Conservation (phyloP, 2,888 invertebrate genomes). For the Agriopis aurantiaria region DNA sequence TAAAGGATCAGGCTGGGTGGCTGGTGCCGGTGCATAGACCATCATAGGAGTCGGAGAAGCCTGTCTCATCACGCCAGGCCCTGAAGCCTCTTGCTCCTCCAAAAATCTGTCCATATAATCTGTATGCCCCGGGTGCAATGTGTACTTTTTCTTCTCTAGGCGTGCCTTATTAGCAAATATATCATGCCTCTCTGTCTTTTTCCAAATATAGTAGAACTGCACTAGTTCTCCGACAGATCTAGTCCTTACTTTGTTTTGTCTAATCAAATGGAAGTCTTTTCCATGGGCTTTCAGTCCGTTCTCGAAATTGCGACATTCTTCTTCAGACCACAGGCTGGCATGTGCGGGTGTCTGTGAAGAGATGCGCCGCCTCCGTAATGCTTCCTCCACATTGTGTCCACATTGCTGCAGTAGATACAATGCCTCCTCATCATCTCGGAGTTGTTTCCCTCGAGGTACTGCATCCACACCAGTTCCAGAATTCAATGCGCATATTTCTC, state of each 20-base stretch:
- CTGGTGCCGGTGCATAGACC: slow-evolving; percentile 77
- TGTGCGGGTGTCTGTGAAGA: slow-evolving; percentile 90
- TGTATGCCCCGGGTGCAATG: slow-evolving; percentile 95
- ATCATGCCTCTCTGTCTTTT: slow-evolving; percentile 99
- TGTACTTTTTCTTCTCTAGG: slow-evolving; percentile 96
- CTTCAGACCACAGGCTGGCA: slow-evolving; percentile 97
- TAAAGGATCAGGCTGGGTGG: slow-evolving; percentile 78
- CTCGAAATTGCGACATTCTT: slow-evolving; percentile 98
- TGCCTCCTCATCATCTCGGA: slow-evolving; percentile 96
- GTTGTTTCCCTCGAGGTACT: slow-evolving; percentile 91
- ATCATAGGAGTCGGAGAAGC: slow-evolving; percentile 89
- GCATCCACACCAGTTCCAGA: slow-evolving; percentile 78
- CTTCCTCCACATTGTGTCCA: slow-evolving; percentile 98
- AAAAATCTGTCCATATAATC: slow-evolving; percentile 97
- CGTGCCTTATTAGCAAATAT: slow-evolving; percentile 95
- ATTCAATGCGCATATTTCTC: slow-evolving; percentile 85
- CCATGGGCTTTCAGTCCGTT: slow-evolving; percentile 96
- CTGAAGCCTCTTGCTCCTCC: slow-evolving; percentile 93
- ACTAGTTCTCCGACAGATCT: slow-evolving; percentile 98
- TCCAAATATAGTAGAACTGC: slow-evolving; percentile 99
- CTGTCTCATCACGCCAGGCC: slow-evolving; percentile 85
- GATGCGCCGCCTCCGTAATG: slow-evolving; percentile 92
- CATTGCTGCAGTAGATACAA: slow-evolving; percentile 96
- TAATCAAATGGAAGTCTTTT: slow-evolving; percentile 98
- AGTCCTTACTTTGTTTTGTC: slow-evolving; percentile 97